These are phyloP conservation scores for Vanessa tameamea DNA, from an alignment of 1,140 invertebrate genomes.

Conservation along the genomic window DNA sequence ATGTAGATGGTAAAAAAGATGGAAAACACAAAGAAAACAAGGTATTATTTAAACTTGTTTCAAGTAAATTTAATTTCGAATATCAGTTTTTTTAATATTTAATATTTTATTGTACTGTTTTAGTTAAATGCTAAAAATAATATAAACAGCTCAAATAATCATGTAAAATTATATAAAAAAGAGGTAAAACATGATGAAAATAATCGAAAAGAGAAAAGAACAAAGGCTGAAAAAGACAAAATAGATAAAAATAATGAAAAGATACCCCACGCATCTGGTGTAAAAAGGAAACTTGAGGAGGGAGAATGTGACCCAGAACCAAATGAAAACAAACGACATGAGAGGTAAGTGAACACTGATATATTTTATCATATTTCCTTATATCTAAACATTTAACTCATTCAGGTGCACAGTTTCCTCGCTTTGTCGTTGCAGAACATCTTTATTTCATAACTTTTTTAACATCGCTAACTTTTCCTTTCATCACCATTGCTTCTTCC, in stretches of 20 bases:
- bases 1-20: slow-evolving; percentile 60
- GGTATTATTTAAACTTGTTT: slow-evolving; percentile 44
- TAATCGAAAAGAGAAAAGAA: slow-evolving; percentile 68
- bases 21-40: slow-evolving; percentile 76
- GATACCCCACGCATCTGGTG: slow-evolving; percentile 62
- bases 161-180: slow-evolving; percentile 66
- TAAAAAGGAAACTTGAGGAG: slow-evolving; percentile 79
- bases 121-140: slow-evolving; percentile 74
- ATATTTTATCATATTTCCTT: background rate
- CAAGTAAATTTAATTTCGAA: background rate
- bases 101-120: slow-evolving; percentile 35
- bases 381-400: background rate
- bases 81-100: slow-evolving; percentile 1
- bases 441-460: slow-evolving; percentile 35
- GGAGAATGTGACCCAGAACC: slow-evolving; percentile 79
- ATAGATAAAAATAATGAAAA: slow-evolving; percentile 65
- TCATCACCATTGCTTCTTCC: slow-evolving; percentile 71
- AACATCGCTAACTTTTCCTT: slow-evolving; percentile 48
- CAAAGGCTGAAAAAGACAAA: slow-evolving; percentile 61
- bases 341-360: slow-evolving; percentile 60
- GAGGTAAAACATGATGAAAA: slow-evolving; percentile 65
- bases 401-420: background rate
- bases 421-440: slow-evolving; percentile 43
- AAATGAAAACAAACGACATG: slow-evolving; percentile 75
- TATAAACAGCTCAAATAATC: slow-evolving; percentile 70